Base-by-base conservation (phyloP, 2,888 invertebrate genomes). In the Drosophila tanythrix region DNA sequence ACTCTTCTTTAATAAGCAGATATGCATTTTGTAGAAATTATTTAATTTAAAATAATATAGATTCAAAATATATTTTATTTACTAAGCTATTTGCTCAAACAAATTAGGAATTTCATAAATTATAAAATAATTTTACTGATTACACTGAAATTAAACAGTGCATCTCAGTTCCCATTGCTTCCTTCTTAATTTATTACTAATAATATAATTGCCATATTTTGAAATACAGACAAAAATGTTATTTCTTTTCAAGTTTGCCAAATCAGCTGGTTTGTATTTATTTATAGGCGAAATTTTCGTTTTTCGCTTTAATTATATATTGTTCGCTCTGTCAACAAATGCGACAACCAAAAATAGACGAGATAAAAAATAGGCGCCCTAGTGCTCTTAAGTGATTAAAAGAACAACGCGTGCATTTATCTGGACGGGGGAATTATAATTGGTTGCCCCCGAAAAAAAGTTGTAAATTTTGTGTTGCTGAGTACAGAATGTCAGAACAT, bases 371-470 rank as follows among this genome's bases (percentile, higher is more conserved):
- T 2, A 46, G 13, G 27, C 21, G 58, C 15, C 27, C 31, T 10
- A 56, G 52, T 70, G 64, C 50, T 70, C 70, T 75, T 60, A 75
- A 74, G 33, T 50, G 31, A 40, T 46, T 48, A 29, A 40, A 21
- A 15, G 35, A 70, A 46, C 40, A 55, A 67, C 40, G 38, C 1
- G 11, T 38, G 55, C 50, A 46, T 36, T 76, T 70, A 76, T 76
- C 60, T 58, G 46, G 29, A 56, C 62, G 29, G 52, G 58, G 65
- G 67, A 68, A 73, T 70, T 58, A 75, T 56, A 72, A 83, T 71
- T 86, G 81, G 81, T 88, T 88, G 83, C 88, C 83, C 70, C 88
- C 61, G 43, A 25, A 25, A 76, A 76, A 73, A 70, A 66, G 66
- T 70, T 82, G 77, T 85, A 74, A 70, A 75, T 62, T 68, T 55